phyloP scores from a whole-genome alignment of 2,888 invertebrate genomes.

The Leptarthrus brevirostris region DNA sequence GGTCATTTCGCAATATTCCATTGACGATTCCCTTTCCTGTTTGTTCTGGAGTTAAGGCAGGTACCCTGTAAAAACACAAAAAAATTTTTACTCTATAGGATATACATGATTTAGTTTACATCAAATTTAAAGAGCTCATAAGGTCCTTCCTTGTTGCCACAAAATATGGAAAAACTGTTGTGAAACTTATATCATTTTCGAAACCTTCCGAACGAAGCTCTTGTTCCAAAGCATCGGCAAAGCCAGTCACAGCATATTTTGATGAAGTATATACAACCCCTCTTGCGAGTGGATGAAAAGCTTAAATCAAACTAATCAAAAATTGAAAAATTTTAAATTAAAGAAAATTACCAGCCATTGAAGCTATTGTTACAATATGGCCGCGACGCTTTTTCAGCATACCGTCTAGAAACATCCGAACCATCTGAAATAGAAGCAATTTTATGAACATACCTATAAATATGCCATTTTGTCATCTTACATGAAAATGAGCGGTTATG shows the following conservation, averaged over 20 bases:
- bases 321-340: not conserved
- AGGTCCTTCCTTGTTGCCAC: conserved; percentile 65
- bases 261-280: conserved; percentile 64
- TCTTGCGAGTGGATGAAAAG: conserved; percentile 51
- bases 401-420: conserved; percentile 66
- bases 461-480: conserved; percentile 57
- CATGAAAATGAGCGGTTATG: conserved; percentile 67
- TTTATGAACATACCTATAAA: too few relatives aligned
- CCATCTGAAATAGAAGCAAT: conserved; percentile 62
- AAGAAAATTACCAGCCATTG: conserved; percentile 67
- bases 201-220: conserved; percentile 65
- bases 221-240: conserved; percentile 65
- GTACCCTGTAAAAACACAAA: conserved; percentile 52
- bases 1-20: conserved; percentile 52
- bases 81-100: too few relatives aligned
- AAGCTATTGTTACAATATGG: conserved; percentile 66
- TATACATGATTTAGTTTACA: conserved; percentile 49
- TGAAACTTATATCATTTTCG: conserved; percentile 63
- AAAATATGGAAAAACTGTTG: conserved; percentile 67
- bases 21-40: conserved; percentile 54
- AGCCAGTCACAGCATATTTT: conserved; percentile 67
- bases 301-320: conserved; percentile 23
- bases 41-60: conserved; percentile 52
- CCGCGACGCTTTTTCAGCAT: conserved; percentile 65
- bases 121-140: conserved; percentile 60